A percentile compares a stretch with the other conserved stretches of the same genome.
Evolutionary conservation across 2,113 vertebrate genomes (phyloP).

Genomic region (Trinectes maculatus): DNA sequence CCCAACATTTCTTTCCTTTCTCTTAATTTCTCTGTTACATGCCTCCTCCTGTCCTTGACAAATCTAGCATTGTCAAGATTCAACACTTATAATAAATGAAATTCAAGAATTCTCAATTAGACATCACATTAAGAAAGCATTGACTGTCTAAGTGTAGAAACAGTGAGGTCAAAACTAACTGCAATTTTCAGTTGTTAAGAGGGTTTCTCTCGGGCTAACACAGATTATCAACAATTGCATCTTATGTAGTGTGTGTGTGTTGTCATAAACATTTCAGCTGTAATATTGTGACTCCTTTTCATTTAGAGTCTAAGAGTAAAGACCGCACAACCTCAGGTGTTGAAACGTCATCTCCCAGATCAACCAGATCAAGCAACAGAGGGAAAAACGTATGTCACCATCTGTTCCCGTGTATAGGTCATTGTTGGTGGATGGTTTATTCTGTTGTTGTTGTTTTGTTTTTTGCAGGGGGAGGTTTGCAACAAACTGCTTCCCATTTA

Average conservation of each 20-base stretch:
- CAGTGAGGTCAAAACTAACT: no score
- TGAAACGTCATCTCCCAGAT: conserved; percentile 5
- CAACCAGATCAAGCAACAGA: conserved; percentile 21
- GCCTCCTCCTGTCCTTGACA: not conserved
- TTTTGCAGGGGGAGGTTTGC: not conserved
- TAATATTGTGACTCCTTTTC: not conserved
- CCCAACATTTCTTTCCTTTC: not conserved
- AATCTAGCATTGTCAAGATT: not conserved
- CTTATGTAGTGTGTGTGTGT: no score
- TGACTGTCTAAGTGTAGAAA: no score
- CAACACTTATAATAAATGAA: not conserved
- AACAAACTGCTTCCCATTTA: not conserved
- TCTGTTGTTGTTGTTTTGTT: not conserved
- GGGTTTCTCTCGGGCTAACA: no score
- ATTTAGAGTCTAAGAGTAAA: conserved; percentile 29
- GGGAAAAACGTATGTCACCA: conserved; percentile 70
- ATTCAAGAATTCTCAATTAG: no score
- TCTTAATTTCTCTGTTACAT: not conserved
- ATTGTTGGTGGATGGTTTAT: no score
- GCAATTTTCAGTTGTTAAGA: no score
- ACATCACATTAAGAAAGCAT: no score
- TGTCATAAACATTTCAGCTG: conserved; percentile 1
- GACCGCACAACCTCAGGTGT: not conserved
- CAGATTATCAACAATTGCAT: no score
- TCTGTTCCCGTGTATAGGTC: no score